These are phyloP conservation scores for Myotis vivesi DNA, from an alignment of 2,797 vertebrate genomes.

Conservation along the genomic window DNA sequence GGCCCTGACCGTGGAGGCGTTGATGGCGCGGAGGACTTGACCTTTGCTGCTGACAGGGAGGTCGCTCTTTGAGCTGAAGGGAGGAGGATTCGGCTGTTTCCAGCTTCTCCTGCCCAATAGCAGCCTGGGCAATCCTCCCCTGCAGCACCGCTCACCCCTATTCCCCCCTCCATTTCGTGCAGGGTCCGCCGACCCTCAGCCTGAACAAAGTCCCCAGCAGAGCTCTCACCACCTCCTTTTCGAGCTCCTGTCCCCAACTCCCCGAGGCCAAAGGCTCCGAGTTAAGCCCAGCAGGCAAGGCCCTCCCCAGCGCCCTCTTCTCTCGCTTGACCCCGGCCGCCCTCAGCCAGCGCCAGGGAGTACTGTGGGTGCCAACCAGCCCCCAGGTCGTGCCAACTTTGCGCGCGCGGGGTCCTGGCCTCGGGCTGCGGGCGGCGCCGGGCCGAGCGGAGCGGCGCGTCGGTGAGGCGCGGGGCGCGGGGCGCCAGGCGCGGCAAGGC, in stretches of 20 bases:
- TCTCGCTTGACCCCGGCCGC: not conserved
- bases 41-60: slow-evolving; percentile 81
- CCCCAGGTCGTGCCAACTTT: not conserved
- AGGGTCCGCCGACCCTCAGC: not conserved
- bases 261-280: not conserved
- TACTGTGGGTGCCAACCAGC: not conserved
- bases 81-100: slow-evolving; percentile 60
- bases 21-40: slow-evolving; percentile 84
- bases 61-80: slow-evolving; percentile 70
- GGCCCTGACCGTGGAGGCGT: slow-evolving; percentile 83
- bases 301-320: not conserved
- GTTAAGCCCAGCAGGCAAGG: not conserved
- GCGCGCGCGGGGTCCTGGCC: not conserved
- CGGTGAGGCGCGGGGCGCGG: not conserved
- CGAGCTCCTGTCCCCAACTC: not conserved
- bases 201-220: slow-evolving; percentile 61
- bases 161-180: not conserved
- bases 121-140: slow-evolving; percentile 26
- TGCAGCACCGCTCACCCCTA: not conserved
- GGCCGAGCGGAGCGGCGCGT: not conserved
- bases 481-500: not conserved
- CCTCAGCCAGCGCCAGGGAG: not conserved
- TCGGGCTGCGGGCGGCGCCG: not conserved
- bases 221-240: not conserved
- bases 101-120: slow-evolving; percentile 60